phyloP scores from a whole-genome alignment of 2,113 vertebrate genomes.

The Cryptotis parvus region DNA sequence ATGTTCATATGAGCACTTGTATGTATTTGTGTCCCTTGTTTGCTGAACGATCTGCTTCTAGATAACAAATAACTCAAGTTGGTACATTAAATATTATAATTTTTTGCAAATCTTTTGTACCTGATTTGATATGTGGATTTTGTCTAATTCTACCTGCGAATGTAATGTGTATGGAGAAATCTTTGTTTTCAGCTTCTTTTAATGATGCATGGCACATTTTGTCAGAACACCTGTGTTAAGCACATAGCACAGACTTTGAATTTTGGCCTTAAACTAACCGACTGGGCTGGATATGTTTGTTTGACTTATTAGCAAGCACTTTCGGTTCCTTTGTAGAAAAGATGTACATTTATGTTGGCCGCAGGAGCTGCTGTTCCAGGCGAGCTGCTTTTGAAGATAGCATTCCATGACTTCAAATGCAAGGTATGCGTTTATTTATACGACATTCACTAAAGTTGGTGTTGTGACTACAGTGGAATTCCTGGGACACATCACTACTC shows the following conservation, averaged over 20 bases:
- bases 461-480: neutral
- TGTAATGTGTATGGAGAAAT: constrained; percentile 15
- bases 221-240: constrained; percentile 32
- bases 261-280: neutral
- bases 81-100: neutral
- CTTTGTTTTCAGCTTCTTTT: neutral
- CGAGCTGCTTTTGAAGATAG: neutral
- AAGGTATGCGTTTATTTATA: neutral
- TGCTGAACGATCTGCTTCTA: neutral
- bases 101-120: constrained; percentile 27
- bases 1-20: neutral
- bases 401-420: neutral
- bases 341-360: neutral
- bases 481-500: neutral
- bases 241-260: neutral
- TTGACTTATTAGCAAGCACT: neutral
- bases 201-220: constrained; percentile 7
- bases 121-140: constrained; percentile 21
- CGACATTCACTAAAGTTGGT: neutral
- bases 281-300: neutral
- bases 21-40: neutral
- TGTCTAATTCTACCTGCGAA: constrained; percentile 32
- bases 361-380: neutral
- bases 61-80: neutral
- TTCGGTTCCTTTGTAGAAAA: constrained; percentile 14